Base-by-base conservation (phyloP, 1,140 invertebrate genomes). In the Cecropterus lyciades region DNA sequence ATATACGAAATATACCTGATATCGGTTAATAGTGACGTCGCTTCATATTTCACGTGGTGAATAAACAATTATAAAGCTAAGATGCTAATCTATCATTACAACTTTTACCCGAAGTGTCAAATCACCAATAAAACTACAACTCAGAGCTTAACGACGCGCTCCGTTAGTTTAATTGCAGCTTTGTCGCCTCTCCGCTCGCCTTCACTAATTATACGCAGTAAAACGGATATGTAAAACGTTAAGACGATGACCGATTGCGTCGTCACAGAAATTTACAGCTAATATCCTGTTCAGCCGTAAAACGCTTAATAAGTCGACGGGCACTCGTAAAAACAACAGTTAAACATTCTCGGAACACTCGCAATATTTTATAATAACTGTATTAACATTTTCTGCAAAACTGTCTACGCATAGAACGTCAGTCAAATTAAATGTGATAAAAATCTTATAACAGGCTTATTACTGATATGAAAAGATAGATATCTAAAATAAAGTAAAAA, bases 161-260 rank as follows among this genome's bases (percentile, higher is more conserved):
- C 87, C 84, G 87, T 88, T 87, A 89, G 59, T 84, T 87, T 88
- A 87, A 89, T 88, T 87, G 80, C 78, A 69, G 73, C 74, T 85
- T 82, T 84, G 84, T 83, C 80, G 79, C 75, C 71, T 69, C 65
- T 70, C 71, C 79, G 73, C 67, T 69, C 67, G 75, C 68, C 73
- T 84, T 74, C 66, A 82, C 76, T 84, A 84, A 89, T 88, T 88
- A 84, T 79, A 77, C 71, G 77, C 77, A 81, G 72, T 84, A 82
- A 87, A 85, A 83, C 82, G 80, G 79, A 89, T 82, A 83, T 84
- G 80, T 80, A 81, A 82, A 85, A 85, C 75, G 80, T 79, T 79
- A 75, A 77, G 75, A 82, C 79, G 73, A 79, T 83, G 79, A 79
- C 79, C 79, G 80, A 82, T 84, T 65, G 71, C 72, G 52, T 57